phyloP scores from a whole-genome alignment of 2,113 vertebrate species.

The Motacilla tschutschensis region DNA sequence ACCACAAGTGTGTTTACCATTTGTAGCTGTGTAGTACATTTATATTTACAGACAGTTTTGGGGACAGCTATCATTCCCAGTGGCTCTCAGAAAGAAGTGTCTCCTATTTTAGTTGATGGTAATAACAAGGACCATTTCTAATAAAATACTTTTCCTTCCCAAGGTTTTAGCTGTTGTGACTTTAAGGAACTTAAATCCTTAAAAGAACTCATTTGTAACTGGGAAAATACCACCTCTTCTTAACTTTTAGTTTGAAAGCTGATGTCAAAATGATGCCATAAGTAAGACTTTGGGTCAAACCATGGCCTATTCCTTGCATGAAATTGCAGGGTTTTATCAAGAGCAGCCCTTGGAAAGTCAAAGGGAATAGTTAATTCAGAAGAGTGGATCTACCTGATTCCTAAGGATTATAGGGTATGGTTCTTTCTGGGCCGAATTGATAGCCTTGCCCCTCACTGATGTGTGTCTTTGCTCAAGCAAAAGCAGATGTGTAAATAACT shows the following conservation, averaged over 20 bases:
- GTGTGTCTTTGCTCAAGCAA: neutral
- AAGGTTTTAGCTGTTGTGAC: neutral
- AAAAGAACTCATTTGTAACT: neutral
- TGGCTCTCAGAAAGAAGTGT: neutral
- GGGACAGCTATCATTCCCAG: neutral
- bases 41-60: neutral
- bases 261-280: neutral
- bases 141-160: neutral
- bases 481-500: neutral
- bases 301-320: fast-evolving
- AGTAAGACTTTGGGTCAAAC: neutral
- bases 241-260: neutral
- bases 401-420: neutral
- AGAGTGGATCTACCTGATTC: neutral
- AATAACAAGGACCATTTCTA: neutral
- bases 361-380: neutral
- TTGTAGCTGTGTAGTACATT: neutral
- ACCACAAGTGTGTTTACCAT: neutral
- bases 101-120: neutral
- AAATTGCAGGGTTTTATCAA: neutral
- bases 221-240: neutral
- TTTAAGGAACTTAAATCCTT: neutral
- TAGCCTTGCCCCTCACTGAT: neutral
- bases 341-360: neutral
- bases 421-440: neutral